phyloP scores from a whole-genome alignment of 2,113 vertebrate genomes.

The Passerina amoena region DNA sequence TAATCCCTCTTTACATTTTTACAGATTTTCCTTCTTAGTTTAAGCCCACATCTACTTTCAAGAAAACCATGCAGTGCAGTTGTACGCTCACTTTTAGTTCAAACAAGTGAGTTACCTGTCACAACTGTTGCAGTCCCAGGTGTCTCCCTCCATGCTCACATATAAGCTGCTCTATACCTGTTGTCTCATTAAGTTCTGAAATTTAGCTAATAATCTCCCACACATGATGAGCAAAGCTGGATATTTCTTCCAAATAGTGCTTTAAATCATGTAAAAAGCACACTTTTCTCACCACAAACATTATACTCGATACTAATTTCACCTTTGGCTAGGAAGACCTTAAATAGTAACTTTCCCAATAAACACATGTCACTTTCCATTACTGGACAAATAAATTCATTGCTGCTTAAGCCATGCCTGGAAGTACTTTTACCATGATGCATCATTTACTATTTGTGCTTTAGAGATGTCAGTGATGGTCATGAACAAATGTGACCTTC shows the following conservation, averaged over 20 bases:
- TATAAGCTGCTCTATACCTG: background rate
- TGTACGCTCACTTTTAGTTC: background rate
- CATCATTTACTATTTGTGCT: background rate
- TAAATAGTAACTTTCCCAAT: background rate
- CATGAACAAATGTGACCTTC: background rate
- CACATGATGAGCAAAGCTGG: background rate
- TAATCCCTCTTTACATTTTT: background rate
- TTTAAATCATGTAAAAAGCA: background rate
- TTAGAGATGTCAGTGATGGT: background rate
- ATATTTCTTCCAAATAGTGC: background rate
- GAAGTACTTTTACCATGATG: background rate
- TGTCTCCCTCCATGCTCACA: background rate
- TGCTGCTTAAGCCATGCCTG: background rate
- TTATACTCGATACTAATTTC: background rate
- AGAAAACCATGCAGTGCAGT: background rate
- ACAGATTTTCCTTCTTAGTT: background rate
- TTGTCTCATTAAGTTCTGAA: background rate
- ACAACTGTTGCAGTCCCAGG: background rate
- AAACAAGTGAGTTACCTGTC: background rate
- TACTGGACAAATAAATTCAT: background rate
- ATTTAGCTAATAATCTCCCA: background rate
- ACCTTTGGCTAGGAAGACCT: background rate
- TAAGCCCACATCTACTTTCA: background rate
- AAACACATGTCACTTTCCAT: background rate
- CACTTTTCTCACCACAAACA: background rate